Evolutionary conservation across 2,797 vertebrate species (phyloP).

Genomic region (Lates japonicus): DNA sequence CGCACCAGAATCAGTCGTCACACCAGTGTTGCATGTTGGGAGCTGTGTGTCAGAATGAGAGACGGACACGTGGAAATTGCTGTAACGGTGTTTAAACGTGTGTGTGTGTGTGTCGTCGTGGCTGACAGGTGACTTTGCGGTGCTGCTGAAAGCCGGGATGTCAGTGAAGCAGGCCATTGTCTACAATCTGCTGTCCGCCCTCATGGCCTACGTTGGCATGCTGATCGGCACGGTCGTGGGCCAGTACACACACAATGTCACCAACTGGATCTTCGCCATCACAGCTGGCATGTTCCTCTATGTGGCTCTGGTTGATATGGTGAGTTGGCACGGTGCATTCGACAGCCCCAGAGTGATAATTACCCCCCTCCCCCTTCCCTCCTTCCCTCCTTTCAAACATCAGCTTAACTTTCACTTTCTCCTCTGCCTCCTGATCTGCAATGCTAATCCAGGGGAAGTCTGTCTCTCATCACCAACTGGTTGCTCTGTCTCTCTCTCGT

Average conservation of each 20-base stretch:
- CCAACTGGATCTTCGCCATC: slow-evolving; percentile 97
- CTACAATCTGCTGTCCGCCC: slow-evolving; percentile 97
- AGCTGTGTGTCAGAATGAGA: background rate
- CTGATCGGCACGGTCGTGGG: slow-evolving; percentile 96
- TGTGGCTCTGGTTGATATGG: slow-evolving; percentile 98
- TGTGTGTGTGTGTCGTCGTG: slow-evolving; percentile 18
- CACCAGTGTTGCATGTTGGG: background rate
- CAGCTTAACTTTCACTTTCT: slow-evolving; percentile 33
- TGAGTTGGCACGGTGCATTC: slow-evolving; percentile 66
- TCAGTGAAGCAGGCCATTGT: slow-evolving; percentile 96
- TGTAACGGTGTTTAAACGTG: slow-evolving; percentile 12
- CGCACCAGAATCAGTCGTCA: background rate
- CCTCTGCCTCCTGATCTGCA: slow-evolving; percentile 26
- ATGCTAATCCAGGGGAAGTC: slow-evolving; percentile 30
- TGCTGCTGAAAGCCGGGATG: slow-evolving; percentile 98
- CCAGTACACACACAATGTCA: slow-evolving; percentile 95
- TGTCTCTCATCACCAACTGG: slow-evolving; percentile 26
- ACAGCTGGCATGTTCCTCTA: slow-evolving; percentile 99
- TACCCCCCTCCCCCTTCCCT: background rate
- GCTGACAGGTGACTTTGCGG: slow-evolving; percentile 95
- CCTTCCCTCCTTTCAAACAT: background rate
- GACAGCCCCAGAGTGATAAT: slow-evolving; percentile 30
- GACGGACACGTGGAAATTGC: background rate
- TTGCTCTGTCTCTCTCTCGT: slow-evolving; percentile 40
- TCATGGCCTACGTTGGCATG: slow-evolving; percentile 98